Percentiles rank a stretch among this genome's conserved stretches.
These are phyloP conservation scores for Pycnonotus jocosus DNA, from an alignment of 2,113 vertebrate species.

Conservation along the genomic window DNA sequence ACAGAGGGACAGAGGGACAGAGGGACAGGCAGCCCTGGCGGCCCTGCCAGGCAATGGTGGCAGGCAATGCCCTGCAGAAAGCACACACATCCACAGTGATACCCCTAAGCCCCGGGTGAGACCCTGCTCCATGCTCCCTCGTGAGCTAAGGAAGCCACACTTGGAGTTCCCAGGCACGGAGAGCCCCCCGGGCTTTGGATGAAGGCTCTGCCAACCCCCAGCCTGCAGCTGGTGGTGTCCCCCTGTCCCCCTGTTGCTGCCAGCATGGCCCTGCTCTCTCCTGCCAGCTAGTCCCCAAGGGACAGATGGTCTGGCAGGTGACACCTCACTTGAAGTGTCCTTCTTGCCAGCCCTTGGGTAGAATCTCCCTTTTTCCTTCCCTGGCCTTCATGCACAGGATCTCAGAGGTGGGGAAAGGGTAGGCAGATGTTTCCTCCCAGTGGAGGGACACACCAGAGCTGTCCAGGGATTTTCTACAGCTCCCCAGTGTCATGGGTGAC, in stretches of 20 bases:
- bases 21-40: rapidly evolving
- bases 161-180: neutral
- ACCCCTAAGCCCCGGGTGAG: neutral
- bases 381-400: neutral
- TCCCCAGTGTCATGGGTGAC: rapidly evolving
- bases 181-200: neutral
- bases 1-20: neutral
- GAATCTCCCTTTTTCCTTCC: neutral
- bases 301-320: neutral
- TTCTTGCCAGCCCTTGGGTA: neutral
- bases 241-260: neutral
- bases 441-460: neutral
- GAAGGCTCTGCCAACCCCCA: neutral
- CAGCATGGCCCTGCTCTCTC: neutral
- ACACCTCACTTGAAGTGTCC: neutral
- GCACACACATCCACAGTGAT: neutral
- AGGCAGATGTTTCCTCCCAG: neutral
- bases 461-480: neutral
- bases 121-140: rapidly evolving
- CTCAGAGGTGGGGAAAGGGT: neutral
- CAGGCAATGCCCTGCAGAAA: rapidly evolving
- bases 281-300: neutral
- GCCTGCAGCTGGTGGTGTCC: neutral
- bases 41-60: rapidly evolving
- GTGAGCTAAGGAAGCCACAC: neutral